Evolutionary conservation across 2,888 invertebrate species (phyloP).

Genomic region (Eupithecia pulchellata): DNA sequence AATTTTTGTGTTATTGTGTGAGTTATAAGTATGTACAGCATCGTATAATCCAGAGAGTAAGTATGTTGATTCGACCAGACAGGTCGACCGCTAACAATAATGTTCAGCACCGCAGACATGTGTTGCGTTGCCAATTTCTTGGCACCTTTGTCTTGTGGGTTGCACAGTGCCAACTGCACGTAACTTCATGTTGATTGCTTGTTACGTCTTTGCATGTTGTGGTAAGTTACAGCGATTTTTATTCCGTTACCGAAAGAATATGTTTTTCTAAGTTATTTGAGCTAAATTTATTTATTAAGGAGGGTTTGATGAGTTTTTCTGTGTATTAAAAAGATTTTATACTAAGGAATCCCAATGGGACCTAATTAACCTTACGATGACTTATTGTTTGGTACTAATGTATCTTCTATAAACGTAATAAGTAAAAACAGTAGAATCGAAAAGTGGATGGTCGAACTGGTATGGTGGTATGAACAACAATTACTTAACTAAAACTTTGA

Average conservation of each 20-base stretch:
- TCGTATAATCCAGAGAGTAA: neutral
- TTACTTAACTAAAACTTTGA: no score
- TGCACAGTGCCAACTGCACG: conserved; percentile 21
- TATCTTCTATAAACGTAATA: no score
- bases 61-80: neutral
- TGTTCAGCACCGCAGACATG: conserved; percentile 17
- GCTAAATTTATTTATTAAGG: no score
- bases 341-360: neutral
- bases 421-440: neutral
- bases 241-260: neutral
- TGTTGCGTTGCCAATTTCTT: conserved; percentile 31
- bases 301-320: no score
- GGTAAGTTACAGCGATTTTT: neutral
- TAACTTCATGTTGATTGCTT: conserved; percentile 5
- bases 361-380: neutral
- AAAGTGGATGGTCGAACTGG: no score
- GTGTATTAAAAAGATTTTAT: neutral
- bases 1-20: neutral
- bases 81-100: conserved; percentile 7
- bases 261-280: no score
- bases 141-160: conserved; percentile 33
- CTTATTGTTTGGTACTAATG: neutral
- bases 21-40: neutral
- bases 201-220: conserved; percentile 7
- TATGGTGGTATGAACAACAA: no score